A percentile compares a stretch with the other conserved stretches of the same genome.
Evolutionary conservation across 2,888 invertebrate genomes (phyloP).

Genomic region (Drosophila cyrtoloma): DNA sequence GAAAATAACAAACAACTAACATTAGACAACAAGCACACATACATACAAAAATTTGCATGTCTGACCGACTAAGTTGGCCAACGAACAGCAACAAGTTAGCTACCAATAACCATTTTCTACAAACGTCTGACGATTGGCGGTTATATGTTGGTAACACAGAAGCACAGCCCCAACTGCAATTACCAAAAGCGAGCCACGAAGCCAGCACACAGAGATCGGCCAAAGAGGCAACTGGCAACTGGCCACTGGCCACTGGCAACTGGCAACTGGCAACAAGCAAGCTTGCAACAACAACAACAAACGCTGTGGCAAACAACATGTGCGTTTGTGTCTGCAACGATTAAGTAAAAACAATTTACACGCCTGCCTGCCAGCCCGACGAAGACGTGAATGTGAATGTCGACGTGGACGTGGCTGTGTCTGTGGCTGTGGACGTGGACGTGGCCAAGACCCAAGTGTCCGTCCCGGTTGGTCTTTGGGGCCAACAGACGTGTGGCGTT

Average conservation of each 20-base stretch:
- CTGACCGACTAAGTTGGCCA: constrained; percentile 73
- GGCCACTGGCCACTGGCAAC: neutral
- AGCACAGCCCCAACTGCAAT: constrained; percentile 71
- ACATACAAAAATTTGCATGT: constrained; percentile 67
- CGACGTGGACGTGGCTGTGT: neutral
- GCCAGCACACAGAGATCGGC: constrained; percentile 41
- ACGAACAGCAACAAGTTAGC: constrained; percentile 52
- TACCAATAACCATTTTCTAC: constrained; percentile 71
- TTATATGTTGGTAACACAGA: constrained; percentile 70
- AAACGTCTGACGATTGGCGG: constrained; percentile 39
- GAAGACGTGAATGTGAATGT: constrained; percentile 26
- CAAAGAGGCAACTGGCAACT: neutral
- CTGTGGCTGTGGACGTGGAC: neutral
- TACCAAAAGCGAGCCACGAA: constrained; percentile 71
- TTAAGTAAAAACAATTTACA: constrained; percentile 83
- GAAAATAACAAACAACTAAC: constrained; percentile 74
- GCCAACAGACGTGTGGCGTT: constrained; percentile 64
- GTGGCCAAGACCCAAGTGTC: constrained; percentile 50
- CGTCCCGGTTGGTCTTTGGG: constrained; percentile 17
- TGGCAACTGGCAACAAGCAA: constrained; percentile 14
- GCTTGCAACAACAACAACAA: constrained; percentile 16
- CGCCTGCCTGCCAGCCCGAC: constrained; percentile 73
- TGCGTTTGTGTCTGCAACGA: constrained; percentile 78
- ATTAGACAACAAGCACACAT: constrained; percentile 59
- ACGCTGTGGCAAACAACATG: constrained; percentile 65